Evolutionary conservation across 2,888 invertebrate species (phyloP).

Genomic region (Tipula confusa): DNA sequence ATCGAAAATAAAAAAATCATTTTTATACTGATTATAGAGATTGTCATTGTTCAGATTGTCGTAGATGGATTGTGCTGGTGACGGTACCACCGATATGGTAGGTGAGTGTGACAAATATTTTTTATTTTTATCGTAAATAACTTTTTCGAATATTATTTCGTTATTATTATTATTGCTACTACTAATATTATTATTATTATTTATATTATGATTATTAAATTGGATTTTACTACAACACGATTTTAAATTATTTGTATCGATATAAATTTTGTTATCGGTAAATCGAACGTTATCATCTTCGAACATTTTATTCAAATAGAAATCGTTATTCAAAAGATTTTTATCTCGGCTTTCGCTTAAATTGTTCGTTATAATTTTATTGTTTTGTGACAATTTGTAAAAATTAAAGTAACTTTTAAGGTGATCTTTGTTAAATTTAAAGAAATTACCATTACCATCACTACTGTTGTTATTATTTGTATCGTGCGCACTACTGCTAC

Average conservation of each 20-base stretch:
- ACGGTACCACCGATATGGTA: constrained; percentile 42
- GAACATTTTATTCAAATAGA: background rate
- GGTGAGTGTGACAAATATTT: constrained; percentile 47
- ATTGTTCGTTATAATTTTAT: background rate
- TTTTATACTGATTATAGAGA: background rate
- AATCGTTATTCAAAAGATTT: background rate
- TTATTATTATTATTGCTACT: constrained; percentile 26
- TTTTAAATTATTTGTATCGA: constrained; percentile 31
- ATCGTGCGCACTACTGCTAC: background rate
- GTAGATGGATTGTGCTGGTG: background rate
- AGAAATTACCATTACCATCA: background rate
- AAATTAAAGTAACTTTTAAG: constrained; percentile 13
- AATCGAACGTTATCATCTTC: constrained; percentile 34
- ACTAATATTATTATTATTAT: constrained; percentile 27
- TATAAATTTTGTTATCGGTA: constrained; percentile 35
- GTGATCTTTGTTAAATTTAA: background rate
- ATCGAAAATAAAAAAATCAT: background rate
- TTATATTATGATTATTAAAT: constrained; percentile 26
- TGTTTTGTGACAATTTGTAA: background rate
- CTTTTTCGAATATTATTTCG: constrained; percentile 45
- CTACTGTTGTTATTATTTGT: background rate
- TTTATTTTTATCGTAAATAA: constrained; percentile 45
- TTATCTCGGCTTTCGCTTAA: background rate
- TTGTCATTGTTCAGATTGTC: background rate
- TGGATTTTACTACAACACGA: constrained; percentile 30